Evolutionary conservation across 2,797 vertebrate genomes (phyloP), one percentile per base, ranked within the genome.

Genomic region (Amazona finschi): DNA sequence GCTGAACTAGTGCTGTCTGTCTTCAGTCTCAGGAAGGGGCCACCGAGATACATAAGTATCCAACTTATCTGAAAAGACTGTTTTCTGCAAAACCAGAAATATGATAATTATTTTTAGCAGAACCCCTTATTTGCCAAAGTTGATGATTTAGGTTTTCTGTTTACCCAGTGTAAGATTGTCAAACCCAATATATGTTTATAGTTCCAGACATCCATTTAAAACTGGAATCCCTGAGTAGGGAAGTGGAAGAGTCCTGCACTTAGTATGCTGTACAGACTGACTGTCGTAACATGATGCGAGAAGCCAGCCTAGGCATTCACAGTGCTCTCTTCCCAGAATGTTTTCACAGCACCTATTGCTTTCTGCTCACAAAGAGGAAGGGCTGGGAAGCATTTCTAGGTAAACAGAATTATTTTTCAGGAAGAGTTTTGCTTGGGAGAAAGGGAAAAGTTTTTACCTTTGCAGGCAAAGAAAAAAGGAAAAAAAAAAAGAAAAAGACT

Each of bases 131-230:
- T 94, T 86, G 77, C 58, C 60, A 15, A 85, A 61, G 31, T n/a
- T 79, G 85, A 88, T 77, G 85, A 79, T 90, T 93, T 88, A 88
- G 64, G 55, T 90, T 96, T 95, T 91, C 74, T 67, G 52, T 88
- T 94, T 93, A 47, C 33, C 44, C 30, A 50, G 61, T 52, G 43
- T 70, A 86, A 86, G 62, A 70, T 93, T 86, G 91, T 91, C 69
- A 81, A 73, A 66, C 6, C 31, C 11, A 11, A 91, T 52, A 17
- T 66, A 31, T 20, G 20, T 90, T 83, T 93, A 50, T 76, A 74
- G 69, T 85, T 88, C 33, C 4, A 89, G 66, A 43, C 39, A 83
- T 78, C 39, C n/a, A 49, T 65, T 89, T 83, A 67, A 84, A 94
- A 70, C 43, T 28, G 33, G 74, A 91, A 90, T 93, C 84, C 44